A percentile compares a stretch with the other conserved stretches of the same genome.
These are phyloP conservation scores for Patella caerulea DNA, from an alignment of 2,888 invertebrate species.

Conservation along the genomic window DNA sequence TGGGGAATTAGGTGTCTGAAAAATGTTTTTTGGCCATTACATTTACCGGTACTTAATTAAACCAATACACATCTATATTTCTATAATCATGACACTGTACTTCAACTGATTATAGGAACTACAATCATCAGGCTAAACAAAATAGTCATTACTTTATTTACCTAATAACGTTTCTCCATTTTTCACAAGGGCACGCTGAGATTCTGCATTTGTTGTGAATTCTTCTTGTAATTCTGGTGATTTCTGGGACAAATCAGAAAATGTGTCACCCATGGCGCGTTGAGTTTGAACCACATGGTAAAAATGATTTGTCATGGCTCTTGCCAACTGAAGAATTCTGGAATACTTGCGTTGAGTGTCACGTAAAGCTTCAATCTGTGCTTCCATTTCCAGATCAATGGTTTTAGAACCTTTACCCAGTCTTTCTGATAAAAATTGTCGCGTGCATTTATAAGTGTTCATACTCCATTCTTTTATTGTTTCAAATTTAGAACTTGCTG, in stretches of 20 bases:
- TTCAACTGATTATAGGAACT: no score
- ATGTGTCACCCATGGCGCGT: conserved; percentile 89
- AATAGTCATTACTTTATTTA: conserved; percentile 37
- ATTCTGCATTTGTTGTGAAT: conserved; percentile 95
- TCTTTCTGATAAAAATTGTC: conserved; percentile 95
- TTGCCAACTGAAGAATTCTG: conserved; percentile 84
- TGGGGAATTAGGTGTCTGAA: no score
- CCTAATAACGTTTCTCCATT: conserved; percentile 91
- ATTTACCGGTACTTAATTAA: no score
- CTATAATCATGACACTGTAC: no score
- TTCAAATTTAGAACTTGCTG: conserved; percentile 77
- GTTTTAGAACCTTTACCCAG: conserved; percentile 81
- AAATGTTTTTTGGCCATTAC: no score
- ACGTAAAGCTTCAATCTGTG: conserved; percentile 90
- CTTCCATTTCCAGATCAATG: conserved; percentile 85
- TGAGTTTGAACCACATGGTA: conserved; percentile 88
- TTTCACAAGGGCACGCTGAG: conserved; percentile 91
- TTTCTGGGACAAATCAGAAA: conserved; percentile 95
- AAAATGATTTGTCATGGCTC: conserved; percentile 89
- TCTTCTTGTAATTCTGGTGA: conserved; percentile 95
- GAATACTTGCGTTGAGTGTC: conserved; percentile 93
- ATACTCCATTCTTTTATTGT: conserved; percentile 96
- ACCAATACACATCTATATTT: no score
- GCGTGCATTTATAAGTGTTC: conserved; percentile 97
- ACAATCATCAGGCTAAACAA: no score